Evolutionary conservation across 2,888 invertebrate species (phyloP).

Genomic region (Trachelus tabidus): DNA sequence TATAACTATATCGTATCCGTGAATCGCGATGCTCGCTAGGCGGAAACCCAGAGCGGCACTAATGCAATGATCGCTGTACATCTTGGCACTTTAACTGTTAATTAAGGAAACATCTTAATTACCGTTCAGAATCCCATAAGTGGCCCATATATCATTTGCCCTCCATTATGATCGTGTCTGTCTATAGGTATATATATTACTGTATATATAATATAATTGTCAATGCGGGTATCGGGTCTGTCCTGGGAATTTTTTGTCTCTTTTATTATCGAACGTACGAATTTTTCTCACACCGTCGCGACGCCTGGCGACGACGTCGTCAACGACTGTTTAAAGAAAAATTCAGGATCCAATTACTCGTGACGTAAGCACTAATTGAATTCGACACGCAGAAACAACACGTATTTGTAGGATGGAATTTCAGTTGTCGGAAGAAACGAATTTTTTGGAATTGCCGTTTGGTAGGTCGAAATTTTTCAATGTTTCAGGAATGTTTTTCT

Average conservation of each 20-base stretch:
- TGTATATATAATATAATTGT: neutral
- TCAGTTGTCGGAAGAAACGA: too few relatives aligned
- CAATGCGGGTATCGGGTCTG: neutral
- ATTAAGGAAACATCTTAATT: slow-evolving; percentile 52
- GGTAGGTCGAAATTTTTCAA: too few relatives aligned
- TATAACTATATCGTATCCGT: neutral
- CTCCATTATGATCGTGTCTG: neutral
- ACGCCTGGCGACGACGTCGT: neutral
- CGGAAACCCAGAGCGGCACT: slow-evolving; percentile 42
- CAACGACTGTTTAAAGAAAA: neutral
- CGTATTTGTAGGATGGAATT: neutral
- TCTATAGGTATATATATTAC: neutral
- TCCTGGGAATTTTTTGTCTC: neutral
- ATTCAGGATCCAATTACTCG: neutral
- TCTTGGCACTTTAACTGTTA: slow-evolving; percentile 25
- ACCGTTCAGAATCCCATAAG: slow-evolving; percentile 48
- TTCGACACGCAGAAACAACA: neutral
- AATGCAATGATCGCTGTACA: slow-evolving; percentile 40
- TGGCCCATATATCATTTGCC: slow-evolving; percentile 23
- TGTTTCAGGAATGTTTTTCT: too few relatives aligned
- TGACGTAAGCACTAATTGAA: neutral
- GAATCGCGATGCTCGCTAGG: slow-evolving; percentile 1
- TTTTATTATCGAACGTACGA: neutral
- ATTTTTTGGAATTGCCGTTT: too few relatives aligned
- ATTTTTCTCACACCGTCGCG: slow-evolving; percentile 3